Conservation (phyloP, 2,797 vertebrate species). For the Channallabes apus region DNA sequence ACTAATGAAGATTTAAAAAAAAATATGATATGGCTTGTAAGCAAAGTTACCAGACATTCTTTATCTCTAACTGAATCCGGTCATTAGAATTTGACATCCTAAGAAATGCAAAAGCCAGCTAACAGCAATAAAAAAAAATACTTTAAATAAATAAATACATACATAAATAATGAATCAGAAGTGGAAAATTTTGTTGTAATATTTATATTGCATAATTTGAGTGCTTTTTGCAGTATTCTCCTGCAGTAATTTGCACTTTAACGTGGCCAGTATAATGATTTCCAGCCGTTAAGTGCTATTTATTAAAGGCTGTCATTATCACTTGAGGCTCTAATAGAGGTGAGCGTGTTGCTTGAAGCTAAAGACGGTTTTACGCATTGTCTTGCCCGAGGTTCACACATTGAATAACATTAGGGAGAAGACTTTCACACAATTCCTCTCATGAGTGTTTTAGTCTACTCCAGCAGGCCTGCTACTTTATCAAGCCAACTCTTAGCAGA, state of each 20-base stretch:
- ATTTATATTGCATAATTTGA: not conserved
- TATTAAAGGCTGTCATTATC: constrained; percentile 3
- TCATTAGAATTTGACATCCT: not conserved
- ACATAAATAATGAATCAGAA: not conserved
- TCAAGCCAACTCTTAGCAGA: not conserved
- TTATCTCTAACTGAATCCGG: too few relatives aligned
- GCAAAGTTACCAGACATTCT: too few relatives aligned
- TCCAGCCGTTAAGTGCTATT: not conserved
- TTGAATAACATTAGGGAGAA: not conserved
- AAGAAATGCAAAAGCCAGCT: not conserved
- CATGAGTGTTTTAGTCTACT: constrained; percentile 9
- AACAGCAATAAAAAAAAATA: not conserved
- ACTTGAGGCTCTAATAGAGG: constrained; percentile 1
- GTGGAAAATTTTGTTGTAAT: not conserved
- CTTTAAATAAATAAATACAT: too few relatives aligned
- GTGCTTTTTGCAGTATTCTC: not conserved
- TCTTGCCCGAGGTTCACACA: not conserved
- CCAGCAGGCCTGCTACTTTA: constrained; percentile 7
- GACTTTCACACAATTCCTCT: not conserved
- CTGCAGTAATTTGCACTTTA: constrained; percentile 4
- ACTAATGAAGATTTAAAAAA: too few relatives aligned
- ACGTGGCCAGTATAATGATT: not conserved
- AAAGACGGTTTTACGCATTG: not conserved
- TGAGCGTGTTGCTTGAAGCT: not conserved
- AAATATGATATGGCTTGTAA: too few relatives aligned